These are phyloP conservation scores for Silurus glanis DNA, from an alignment of 2,113 vertebrate genomes.

Conservation along the genomic window DNA sequence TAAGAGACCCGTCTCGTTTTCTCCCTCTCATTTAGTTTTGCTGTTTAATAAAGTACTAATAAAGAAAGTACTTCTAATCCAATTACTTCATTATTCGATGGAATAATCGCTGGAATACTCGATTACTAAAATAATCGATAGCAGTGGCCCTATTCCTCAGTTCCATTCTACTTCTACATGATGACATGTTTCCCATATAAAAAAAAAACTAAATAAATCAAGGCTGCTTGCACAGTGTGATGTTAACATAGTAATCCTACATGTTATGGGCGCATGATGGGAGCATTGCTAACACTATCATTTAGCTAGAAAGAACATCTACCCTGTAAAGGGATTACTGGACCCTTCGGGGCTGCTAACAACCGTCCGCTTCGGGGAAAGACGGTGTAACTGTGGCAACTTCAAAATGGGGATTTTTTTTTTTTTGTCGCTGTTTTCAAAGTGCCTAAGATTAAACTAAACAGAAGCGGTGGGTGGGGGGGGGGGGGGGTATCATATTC, in stretches of 20 bases:
- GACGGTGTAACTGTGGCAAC: background rate
- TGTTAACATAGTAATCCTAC: background rate
- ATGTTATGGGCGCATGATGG: background rate
- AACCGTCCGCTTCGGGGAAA: background rate
- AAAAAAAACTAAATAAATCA: background rate
- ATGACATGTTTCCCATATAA: background rate
- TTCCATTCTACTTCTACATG: background rate
- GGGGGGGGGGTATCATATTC: conserved; percentile 7
- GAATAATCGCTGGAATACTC: too few relatives aligned
- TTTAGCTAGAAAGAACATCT: conserved; percentile 6
- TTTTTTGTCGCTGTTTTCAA: background rate
- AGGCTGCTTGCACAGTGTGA: background rate
- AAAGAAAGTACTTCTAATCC: too few relatives aligned
- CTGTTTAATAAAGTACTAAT: too few relatives aligned
- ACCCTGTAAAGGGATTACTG: conserved; percentile 7
- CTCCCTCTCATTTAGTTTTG: too few relatives aligned
- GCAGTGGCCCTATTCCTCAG: background rate
- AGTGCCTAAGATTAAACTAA: conserved; percentile 21
- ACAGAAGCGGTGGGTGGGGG: background rate
- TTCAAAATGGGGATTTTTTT: background rate
- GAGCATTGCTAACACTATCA: background rate
- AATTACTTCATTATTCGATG: too few relatives aligned
- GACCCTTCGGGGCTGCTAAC: background rate
- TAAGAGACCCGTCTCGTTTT: too few relatives aligned
- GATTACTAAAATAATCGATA: too few relatives aligned